Evolutionary conservation across 1,140 invertebrate genomes (phyloP), one percentile per base, ranked within the genome.

Genomic region (Diuraphis noxia): DNA sequence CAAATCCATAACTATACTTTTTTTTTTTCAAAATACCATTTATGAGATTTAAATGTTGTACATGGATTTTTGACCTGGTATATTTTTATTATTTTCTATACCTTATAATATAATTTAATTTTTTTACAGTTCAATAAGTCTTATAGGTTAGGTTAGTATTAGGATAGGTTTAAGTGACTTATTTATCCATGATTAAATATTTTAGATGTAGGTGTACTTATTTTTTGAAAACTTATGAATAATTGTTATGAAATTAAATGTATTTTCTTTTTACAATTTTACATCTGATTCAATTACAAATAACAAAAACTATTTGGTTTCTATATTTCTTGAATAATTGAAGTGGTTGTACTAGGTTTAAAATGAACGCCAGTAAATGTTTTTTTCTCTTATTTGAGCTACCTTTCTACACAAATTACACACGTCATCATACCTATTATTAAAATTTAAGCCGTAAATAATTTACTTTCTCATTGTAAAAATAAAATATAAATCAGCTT

Each of bases 291-390:
- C 30, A 72, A 49, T 34, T 79, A 9, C 7, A 79, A 79, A 79
- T 23, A 79, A 36, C 7, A 79, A 79, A 36, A 79, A 9, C 2
- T 79, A 36, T 79, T 25, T 7, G 79, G 23, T 40, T 40, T 84
- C 56, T 41, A 85, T n/a, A 34, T 85, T 36, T 4, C 7, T 49
- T 49, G 52, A 52, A 34, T 38, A 23, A 25, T 52, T 86, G 46
- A 52, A 86, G 85, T 86, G 85, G 85, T 49, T 86, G 85, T 86
- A 86, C 46, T 52, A 49, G 19, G 46, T 86, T 52, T 38, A 46
- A 23, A 43, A 34, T 85, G n/a, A n/a, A 34, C 2, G 41, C 30
- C 41, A 41, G 30, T 43, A 43, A 84, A 40, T 30, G 38, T 41
- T 41, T 19, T 40, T 84, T 13, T 19, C 43, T 84, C 30, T 41